A percentile compares a stretch with the other conserved stretches of the same genome.
Conservation (phyloP, 2,113 vertebrate genomes). For the Laticauda laticaudata region DNA sequence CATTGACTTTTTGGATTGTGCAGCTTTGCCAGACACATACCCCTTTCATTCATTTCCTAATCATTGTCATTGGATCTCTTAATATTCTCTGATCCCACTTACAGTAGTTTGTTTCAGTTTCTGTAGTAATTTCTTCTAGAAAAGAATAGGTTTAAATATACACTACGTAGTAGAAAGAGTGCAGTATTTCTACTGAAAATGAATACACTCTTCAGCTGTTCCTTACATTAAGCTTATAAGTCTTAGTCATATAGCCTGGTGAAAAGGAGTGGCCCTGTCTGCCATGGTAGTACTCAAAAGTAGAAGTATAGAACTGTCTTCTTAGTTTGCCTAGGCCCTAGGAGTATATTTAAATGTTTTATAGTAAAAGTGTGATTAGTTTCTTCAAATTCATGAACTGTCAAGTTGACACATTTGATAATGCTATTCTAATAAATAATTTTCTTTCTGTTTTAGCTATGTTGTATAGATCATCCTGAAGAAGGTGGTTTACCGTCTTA, state of each 20-base stretch:
- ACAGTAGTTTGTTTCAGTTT: not conserved
- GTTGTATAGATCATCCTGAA: slow-evolving; percentile 83
- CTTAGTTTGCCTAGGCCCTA: not conserved
- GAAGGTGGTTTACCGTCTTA: slow-evolving; percentile 90
- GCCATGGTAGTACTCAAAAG: not conserved
- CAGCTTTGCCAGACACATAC: not conserved
- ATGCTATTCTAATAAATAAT: not conserved
- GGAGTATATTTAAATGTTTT: not conserved
- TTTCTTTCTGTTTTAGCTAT: slow-evolving; percentile 74
- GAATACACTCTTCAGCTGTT: not conserved
- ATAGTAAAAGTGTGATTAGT: not conserved
- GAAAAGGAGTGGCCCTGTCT: not conserved
- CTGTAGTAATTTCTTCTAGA: not conserved
- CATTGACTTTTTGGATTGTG: not conserved
- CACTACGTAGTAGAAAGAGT: not conserved
- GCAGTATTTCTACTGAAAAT: not conserved
- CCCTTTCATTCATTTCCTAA: not conserved
- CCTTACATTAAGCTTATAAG: not conserved
- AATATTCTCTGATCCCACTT: not conserved
- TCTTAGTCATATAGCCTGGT: not conserved
- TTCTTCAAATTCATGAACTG: not conserved
- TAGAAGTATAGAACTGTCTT: not conserved
- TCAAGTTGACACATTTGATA: slow-evolving; percentile 16
- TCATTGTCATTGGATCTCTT: not conserved
- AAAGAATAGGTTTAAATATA: not conserved